Percentiles rank a stretch among this genome's conserved stretches.
Conservation (phyloP, 2,888 invertebrate genomes). For the Octodonta nipae region DNA sequence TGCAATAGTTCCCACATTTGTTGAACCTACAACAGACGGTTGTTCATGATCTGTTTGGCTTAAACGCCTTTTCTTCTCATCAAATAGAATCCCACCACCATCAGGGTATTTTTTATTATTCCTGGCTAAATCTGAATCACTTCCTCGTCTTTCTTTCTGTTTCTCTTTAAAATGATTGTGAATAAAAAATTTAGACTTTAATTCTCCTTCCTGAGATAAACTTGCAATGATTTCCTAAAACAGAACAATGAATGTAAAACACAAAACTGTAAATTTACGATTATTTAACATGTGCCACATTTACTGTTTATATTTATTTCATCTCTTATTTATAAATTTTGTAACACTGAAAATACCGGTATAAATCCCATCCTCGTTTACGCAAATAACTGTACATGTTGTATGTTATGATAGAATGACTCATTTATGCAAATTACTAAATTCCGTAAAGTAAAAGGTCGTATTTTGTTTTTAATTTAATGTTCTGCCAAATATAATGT, state of each 20-base stretch:
- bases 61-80: slow-evolving; percentile 52
- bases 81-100: slow-evolving; percentile 47
- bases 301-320: no score
- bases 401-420: no score
- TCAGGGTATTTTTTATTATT: slow-evolving; percentile 31
- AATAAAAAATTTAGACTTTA: slow-evolving; percentile 27
- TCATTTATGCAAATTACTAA: no score
- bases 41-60: slow-evolving; percentile 38
- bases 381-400: no score
- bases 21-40: slow-evolving; percentile 43
- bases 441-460: no score
- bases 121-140: slow-evolving; percentile 37
- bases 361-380: no score
- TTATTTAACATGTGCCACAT: slow-evolving; percentile 2
- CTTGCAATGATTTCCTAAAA: slow-evolving; percentile 17
- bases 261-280: neutral
- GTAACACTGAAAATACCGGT: no score
- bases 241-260: slow-evolving; percentile 4
- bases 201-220: slow-evolving; percentile 17
- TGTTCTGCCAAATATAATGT: no score
- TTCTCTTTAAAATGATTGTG: slow-evolving; percentile 25
- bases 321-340: no score
- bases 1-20: slow-evolving; percentile 52
- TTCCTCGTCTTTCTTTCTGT: slow-evolving; percentile 40
- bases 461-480: no score